Conservation (phyloP, 92 coral and sea anemone species). For the Phenganax stokvisi region DNA sequence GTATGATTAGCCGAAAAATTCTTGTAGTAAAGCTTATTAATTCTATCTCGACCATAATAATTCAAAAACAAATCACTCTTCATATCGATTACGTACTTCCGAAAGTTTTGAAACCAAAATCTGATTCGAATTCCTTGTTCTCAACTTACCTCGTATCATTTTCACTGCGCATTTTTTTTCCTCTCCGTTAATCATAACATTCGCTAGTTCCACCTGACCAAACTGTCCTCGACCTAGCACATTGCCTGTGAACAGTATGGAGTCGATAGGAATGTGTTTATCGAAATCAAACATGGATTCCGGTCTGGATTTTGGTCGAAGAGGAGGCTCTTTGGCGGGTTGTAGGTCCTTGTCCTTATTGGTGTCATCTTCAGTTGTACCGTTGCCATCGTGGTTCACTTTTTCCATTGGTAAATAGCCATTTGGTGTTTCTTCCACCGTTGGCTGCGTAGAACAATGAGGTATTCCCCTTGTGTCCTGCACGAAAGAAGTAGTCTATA, state of each 20-base stretch:
- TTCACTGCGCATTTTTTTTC: conserved; percentile 25
- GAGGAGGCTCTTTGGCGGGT: background rate
- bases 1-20: too few relatives aligned
- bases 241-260: conserved; percentile 7
- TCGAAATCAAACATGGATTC: conserved; percentile 13
- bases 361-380: background rate
- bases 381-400: background rate
- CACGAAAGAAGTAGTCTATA: background rate
- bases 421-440: background rate
- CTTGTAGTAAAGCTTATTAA: too few relatives aligned
- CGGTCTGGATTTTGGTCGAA: conserved; percentile 5
- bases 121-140: too few relatives aligned
- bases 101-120: too few relatives aligned
- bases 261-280: conserved; percentile 4
- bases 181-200: background rate
- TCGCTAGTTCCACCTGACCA: conserved; percentile 29
- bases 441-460: background rate
- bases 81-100: too few relatives aligned
- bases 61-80: background rate
- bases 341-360: background rate
- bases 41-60: background rate
- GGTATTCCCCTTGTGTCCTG: background rate
- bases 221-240: conserved; percentile 34
- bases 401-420: background rate
- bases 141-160: conserved; percentile 33